phyloP scores from a whole-genome alignment of 2,113 vertebrate species.

The Pangasianodon hypophthalmus region DNA sequence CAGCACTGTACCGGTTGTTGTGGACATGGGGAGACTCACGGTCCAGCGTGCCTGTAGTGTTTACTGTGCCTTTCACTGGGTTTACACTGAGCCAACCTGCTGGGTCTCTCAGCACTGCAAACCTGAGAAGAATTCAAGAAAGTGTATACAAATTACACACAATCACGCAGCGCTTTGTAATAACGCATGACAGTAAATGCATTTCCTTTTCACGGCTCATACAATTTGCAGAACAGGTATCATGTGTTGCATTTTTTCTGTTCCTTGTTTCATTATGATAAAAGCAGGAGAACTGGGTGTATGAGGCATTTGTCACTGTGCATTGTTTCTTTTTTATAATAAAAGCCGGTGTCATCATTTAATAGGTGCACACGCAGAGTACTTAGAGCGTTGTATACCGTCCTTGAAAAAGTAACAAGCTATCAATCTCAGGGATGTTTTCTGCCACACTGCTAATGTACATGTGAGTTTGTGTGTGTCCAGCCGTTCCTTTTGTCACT shows the following conservation, averaged over 20 bases:
- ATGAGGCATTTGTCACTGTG: not conserved
- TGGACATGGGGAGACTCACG: conserved; percentile 87
- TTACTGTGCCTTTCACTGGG: conserved; percentile 87
- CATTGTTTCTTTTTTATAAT: not conserved
- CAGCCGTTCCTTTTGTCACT: not conserved
- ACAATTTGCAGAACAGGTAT: not conserved
- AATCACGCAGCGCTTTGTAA: conserved; percentile 3
- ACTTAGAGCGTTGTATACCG: not conserved
- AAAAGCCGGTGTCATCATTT: not conserved
- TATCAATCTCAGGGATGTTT: conserved; percentile 20
- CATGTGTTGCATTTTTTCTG: not conserved
- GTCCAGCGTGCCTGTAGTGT: conserved; percentile 86
- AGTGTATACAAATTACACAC: not conserved
- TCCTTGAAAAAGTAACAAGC: conserved; percentile 43
- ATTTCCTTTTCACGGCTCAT: not conserved
- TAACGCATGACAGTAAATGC: not conserved
- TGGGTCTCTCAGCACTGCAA: conserved; percentile 86
- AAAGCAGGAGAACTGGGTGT: not conserved
- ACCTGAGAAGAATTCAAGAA: conserved; percentile 71
- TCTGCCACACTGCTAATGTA: not conserved
- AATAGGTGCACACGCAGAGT: not conserved
- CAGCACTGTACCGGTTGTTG: conserved; percentile 86
- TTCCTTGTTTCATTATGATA: not conserved
- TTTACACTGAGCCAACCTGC: conserved; percentile 93
- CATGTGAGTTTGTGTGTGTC: not conserved